Evolutionary conservation across 2,888 invertebrate species (phyloP).

Genomic region (Thymelicus sylvestris): DNA sequence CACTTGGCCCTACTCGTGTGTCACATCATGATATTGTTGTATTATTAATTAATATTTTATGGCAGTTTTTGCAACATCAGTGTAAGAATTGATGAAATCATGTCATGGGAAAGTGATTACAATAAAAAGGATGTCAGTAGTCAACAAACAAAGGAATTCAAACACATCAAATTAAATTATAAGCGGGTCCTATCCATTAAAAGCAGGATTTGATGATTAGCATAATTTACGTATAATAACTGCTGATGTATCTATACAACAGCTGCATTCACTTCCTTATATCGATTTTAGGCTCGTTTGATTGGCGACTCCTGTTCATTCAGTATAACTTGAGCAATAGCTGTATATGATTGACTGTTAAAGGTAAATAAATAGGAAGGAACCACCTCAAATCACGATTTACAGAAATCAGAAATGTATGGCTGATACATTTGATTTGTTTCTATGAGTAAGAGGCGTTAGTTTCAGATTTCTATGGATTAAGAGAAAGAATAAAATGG

Average conservation of each 20-base stretch:
- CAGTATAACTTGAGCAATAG: no score
- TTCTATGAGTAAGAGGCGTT: no score
- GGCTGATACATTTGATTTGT: no score
- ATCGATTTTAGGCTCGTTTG: neutral
- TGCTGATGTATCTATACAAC: neutral
- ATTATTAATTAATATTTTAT: neutral
- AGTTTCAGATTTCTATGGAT: no score
- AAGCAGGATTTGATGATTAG: neutral
- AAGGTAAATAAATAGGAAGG: no score
- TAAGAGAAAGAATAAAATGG: no score
- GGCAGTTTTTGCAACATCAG: neutral
- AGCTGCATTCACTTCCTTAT: neutral
- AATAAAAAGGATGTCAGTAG: neutral
- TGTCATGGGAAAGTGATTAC: constrained; percentile 6
- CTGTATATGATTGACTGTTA: no score
- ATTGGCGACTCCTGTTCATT: no score
- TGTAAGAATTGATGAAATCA: neutral
- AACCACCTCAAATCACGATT: no score
- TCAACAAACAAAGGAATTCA: constrained; percentile 2
- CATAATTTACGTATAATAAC: neutral
- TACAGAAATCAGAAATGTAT: no score
- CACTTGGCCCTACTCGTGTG: neutral
- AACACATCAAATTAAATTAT: neutral
- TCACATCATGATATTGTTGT: neutral
- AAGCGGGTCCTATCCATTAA: neutral